Evolutionary conservation across 2,797 vertebrate genomes (phyloP), one percentile per base, ranked within the genome.

Genomic region (Psittacula derbiana): DNA sequence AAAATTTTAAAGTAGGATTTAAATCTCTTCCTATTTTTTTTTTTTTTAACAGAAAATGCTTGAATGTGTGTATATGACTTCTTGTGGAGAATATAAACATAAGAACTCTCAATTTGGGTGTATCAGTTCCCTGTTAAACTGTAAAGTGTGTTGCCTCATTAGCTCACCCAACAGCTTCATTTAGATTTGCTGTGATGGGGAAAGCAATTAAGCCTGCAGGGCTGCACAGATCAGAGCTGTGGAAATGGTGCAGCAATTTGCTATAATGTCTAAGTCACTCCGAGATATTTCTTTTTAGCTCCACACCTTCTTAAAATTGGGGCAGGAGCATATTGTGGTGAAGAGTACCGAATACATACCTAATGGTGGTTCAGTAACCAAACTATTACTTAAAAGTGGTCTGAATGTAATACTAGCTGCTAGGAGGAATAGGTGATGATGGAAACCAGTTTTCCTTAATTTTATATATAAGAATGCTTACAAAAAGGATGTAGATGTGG

Each of bases 221-320:
- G 47, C 89, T 88, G 33, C 72, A 80, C 50, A 91, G 79, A 92
- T 92, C 80, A 94, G 70, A 94, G 53, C 71, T 88, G 50, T 92
- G 71, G 88, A 95, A 92, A 88, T 92, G 31, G 36, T 71, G 40
- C 66, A 93, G 69, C 76, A 90, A 76, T 94, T 95, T 94, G 61
- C 61, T 70, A 14, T 88, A 61, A 71, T 67, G 44, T 82, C 64
- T 73, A 40, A 80, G 55, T 86, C 41, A 27, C 78, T 71, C 3
- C 28, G 66, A 80, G 46, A 46, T 71, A 49, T 16, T 92, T 91
- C 31, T 81, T 90, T 93, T 90, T 46, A 83, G 65, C 33, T 33
- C 17, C 31, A 21, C 28, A 49, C 71, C 20, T 25, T 90, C 47
- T 46, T 92, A 66, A 81, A 87, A 65, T 19, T 52, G 44, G 12